Percentiles rank a stretch among this genome's conserved stretches.
Conservation (phyloP, 2,797 vertebrate genomes). For the Lycodopsis pacificus region DNA sequence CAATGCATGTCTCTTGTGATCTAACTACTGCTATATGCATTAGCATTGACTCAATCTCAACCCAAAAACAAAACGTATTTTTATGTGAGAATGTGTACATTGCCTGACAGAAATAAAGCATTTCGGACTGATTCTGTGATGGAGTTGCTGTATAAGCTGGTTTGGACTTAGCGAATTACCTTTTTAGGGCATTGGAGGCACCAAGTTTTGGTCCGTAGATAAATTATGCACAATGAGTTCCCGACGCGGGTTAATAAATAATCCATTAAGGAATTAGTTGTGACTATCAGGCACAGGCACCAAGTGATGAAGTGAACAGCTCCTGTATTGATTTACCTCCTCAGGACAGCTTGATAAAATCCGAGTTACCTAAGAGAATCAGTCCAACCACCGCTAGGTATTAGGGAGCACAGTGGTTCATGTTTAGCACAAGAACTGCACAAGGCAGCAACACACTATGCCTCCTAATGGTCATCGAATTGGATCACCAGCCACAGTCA, state of each 20-base stretch:
- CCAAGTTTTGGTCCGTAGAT: not conserved
- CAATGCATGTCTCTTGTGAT: not conserved
- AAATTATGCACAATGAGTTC: not conserved
- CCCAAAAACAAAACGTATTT: not conserved
- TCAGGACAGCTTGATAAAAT: slow-evolving; percentile 34
- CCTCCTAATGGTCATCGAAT: slow-evolving; percentile 55
- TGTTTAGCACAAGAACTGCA: slow-evolving; percentile 36
- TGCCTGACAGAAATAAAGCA: not conserved
- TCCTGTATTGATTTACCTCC: slow-evolving; percentile 42
- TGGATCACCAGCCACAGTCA: slow-evolving; percentile 57
- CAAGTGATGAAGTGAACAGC: slow-evolving; percentile 35
- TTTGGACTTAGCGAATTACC: not conserved
- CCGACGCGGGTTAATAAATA: not conserved
- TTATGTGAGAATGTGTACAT: not conserved
- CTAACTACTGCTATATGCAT: not conserved
- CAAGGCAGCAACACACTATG: slow-evolving; percentile 49
- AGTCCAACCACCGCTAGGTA: slow-evolving; percentile 19
- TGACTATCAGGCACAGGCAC: slow-evolving; percentile 21
- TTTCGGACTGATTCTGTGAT: not conserved
- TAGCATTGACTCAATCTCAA: not conserved
- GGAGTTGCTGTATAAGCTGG: not conserved
- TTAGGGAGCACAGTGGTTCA: slow-evolving; percentile 43
- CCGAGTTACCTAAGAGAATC: slow-evolving; percentile 46
- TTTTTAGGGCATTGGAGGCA: not conserved
- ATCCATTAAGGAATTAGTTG: slow-evolving; percentile 16